These are phyloP conservation scores for Bursaphelenchus okinawaensis DNA, from an alignment of 2,888 invertebrate species.

Conservation along the genomic window DNA sequence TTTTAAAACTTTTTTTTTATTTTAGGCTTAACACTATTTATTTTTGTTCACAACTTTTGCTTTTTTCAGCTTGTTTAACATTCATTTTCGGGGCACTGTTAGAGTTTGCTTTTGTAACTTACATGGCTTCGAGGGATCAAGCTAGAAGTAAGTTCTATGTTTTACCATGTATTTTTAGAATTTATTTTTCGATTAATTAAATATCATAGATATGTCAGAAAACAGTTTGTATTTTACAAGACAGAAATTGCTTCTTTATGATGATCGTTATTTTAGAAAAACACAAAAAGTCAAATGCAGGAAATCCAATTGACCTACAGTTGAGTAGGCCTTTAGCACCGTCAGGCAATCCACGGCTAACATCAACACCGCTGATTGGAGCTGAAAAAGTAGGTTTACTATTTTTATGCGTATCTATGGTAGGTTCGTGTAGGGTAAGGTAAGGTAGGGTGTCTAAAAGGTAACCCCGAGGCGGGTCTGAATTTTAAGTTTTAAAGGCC, in stretches of 20 bases:
- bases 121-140: slow-evolving; percentile 61
- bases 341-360: not conserved
- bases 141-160: slow-evolving; percentile 35
- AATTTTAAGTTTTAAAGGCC: too few relatives aligned
- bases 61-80: slow-evolving; percentile 70
- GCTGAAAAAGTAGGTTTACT: not conserved
- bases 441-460: too few relatives aligned
- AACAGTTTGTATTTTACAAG: not conserved
- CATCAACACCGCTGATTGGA: slow-evolving; percentile 7
- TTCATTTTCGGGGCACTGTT: slow-evolving; percentile 91
- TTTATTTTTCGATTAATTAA: not conserved
- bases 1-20: too few relatives aligned
- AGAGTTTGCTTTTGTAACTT: slow-evolving; percentile 95
- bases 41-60: slow-evolving; percentile 11
- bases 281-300: not conserved
- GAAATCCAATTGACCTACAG: not conserved
- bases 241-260: not conserved
- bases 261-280: not conserved
- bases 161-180: not conserved
- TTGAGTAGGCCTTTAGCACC: not conserved
- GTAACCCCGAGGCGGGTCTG: too few relatives aligned
- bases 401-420: too few relatives aligned
- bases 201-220: not conserved
- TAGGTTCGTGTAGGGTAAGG: too few relatives aligned
- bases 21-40: too few relatives aligned